Conservation (phyloP, 2,113 vertebrate species). For the Dasyurus viverrinus region DNA sequence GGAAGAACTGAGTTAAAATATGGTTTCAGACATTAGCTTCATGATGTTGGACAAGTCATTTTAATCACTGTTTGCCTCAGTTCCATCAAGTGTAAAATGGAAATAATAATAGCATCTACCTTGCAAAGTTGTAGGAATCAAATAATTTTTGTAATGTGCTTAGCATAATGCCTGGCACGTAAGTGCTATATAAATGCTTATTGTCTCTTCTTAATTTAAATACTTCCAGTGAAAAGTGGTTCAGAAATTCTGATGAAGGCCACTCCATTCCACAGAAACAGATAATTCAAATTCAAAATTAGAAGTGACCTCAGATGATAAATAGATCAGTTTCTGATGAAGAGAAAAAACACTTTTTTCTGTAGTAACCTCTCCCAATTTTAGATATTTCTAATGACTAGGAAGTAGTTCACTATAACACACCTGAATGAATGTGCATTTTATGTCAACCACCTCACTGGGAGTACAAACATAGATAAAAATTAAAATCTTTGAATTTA, state of each 20-base stretch:
- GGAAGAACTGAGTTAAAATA: neutral
- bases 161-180: neutral
- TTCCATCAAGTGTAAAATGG: neutral
- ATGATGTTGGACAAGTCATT: neutral
- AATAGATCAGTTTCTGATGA: neutral
- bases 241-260: neutral
- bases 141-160: neutral
- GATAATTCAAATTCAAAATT: neutral
- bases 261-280: neutral
- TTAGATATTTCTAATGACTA: neutral
- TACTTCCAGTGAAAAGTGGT: neutral
- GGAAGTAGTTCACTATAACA: neutral
- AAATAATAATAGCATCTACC: neutral
- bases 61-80: neutral
- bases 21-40: neutral
- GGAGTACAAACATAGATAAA: neutral
- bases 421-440: too few relatives aligned
- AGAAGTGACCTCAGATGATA: neutral
- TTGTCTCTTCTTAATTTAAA: neutral
- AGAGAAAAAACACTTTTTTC: neutral
- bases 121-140: neutral
- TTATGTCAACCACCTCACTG: too few relatives aligned
- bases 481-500: neutral
- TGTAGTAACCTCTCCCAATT: neutral
- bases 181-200: neutral